Evolutionary conservation across 2,888 invertebrate species (phyloP), one percentile per base, ranked within the genome.

Genomic region (Spilosoma lubricipeda): DNA sequence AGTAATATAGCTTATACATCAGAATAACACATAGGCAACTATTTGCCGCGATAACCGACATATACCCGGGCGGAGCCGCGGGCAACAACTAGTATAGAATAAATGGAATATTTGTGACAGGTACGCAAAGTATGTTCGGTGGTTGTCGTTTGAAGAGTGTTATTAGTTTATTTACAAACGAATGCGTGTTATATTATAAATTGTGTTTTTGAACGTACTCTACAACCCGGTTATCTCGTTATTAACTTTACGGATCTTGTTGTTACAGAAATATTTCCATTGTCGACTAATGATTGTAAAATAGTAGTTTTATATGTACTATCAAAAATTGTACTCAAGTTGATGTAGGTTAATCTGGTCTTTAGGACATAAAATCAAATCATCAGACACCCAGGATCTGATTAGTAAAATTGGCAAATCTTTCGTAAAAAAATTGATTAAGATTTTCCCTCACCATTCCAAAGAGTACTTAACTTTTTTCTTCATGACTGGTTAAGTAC

Each of bases 131-230:
- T 75, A 69, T 70, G 76, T 65, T 76, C 72, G 74, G 39, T 42
- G 65, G 72, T 77, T 78, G 77, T 78, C 77, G 70, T 78, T 84
- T 82, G 82, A 83, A 71, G 81, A 71, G 70, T 74, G 67, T 74
- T 67, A 33, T 67, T 85, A 79, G 52, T 9, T n/a, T 23, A 56
- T n/a, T 56, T n/a, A 56, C 0, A 56, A 56, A n/a, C 2, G 9
- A 56, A 56, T 56, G 11, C n/a, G 9, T 79, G 48, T 48, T 85
- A 78, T 73, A 64, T 52, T 45, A 73, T 52, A 56, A 72, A 67
- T 67, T 67, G 67, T 67, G 56, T 67, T 42, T 42, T 27, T 20
- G 20, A 27, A 45, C 5, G 23, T 48, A 33, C 30, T 18, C 63
- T 27, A 27, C 20, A 64, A 45, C 63, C 15, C 8, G 30, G 11